These are phyloP conservation scores for Pseudanteris insignis DNA, from an alignment of 2,888 invertebrate genomes.

Conservation along the genomic window DNA sequence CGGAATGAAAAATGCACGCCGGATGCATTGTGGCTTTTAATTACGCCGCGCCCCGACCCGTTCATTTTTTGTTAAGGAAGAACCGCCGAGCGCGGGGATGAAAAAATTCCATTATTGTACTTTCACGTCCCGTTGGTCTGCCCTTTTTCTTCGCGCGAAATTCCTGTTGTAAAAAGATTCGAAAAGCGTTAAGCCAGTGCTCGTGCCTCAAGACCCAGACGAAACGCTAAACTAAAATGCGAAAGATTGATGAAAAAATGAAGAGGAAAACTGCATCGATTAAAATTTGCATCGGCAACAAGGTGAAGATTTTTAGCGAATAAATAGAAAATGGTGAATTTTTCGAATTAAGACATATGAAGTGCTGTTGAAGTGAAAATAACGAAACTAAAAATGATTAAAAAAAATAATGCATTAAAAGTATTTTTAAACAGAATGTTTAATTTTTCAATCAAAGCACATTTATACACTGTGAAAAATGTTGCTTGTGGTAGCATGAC, in stretches of 20 bases:
- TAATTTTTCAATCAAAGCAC: too few species aligned
- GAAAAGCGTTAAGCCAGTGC: conserved; percentile 35
- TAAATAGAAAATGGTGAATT: too few species aligned
- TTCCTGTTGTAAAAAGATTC: conserved; percentile 17
- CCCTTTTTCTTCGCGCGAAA: conserved; percentile 6
- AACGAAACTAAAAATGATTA: too few species aligned
- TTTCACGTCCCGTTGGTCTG: conserved; percentile 10
- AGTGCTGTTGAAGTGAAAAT: conserved; percentile 21
- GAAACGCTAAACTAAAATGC: conserved; percentile 17
- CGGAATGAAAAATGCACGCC: conserved; percentile 10
- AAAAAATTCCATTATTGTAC: conserved; percentile 36
- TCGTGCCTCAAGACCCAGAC: conserved; percentile 24
- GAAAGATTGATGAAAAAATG: conserved; percentile 31
- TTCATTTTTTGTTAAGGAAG: conserved; percentile 20
- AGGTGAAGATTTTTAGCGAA: conserved; percentile 19
- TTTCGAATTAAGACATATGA: conserved; percentile 12
- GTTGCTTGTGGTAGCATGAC: too few species aligned
- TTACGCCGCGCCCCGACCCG: conserved; percentile 13
- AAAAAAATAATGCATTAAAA: too few species aligned
- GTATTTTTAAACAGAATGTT: too few species aligned
- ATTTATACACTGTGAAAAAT: too few species aligned
- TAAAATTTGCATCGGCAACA: conserved; percentile 19
- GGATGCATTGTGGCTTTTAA: conserved; percentile 33
- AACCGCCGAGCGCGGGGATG: conserved; percentile 3
- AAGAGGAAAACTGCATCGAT: conserved; percentile 37